Evolutionary conservation across 2,797 vertebrate genomes (phyloP), one percentile per base, ranked within the genome.

Genomic region (Falco rusticolus): DNA sequence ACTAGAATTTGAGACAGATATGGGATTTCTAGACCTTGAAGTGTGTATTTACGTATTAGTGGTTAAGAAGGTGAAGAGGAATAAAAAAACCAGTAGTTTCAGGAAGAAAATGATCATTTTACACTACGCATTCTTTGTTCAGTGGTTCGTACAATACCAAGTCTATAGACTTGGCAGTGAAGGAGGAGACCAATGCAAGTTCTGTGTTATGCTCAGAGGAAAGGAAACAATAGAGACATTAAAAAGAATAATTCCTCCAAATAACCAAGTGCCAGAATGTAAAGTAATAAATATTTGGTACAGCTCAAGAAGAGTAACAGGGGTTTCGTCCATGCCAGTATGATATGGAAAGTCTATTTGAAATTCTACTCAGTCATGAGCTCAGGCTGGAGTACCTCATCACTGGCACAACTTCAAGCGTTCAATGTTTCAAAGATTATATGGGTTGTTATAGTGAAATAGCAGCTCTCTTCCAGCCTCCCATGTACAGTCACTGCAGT

Each of bases 1-100:
- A 91, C 79, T 89, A 60, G 33, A 59, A 26, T 88, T 70, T 86
- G 87, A 95, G 71, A 84, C 68, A 82, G 33, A 93, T 92, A 91
- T 21, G 57, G 11, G 83, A 96, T 91, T 94, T 43, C 37, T 57
- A 93, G 66, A 87, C 28, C 41, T 87, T 69, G 85, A 10, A 94
- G 93, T 77, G 24, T 87, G 15, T 47, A 54, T 78, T 75, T 93
- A 60, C 77, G 28, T 84, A 87, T 24, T 66, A 56, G 41, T 45
- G 61, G 71, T 94, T 87, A 76, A 94, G 75, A 93, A 90, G 34
- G 39, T 45, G 78, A 74, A 95, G 47, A 71, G 9, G n/a, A 81
- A 4, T 45, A 9, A 93, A 82, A 75, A 41, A 31, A 45, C 6
- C 16, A 22, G 24, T 41, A 61, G 9, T 75, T 71, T 72, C 64